Base-by-base conservation (phyloP, 2,113 vertebrate species). In the Hystrix brachyura region DNA sequence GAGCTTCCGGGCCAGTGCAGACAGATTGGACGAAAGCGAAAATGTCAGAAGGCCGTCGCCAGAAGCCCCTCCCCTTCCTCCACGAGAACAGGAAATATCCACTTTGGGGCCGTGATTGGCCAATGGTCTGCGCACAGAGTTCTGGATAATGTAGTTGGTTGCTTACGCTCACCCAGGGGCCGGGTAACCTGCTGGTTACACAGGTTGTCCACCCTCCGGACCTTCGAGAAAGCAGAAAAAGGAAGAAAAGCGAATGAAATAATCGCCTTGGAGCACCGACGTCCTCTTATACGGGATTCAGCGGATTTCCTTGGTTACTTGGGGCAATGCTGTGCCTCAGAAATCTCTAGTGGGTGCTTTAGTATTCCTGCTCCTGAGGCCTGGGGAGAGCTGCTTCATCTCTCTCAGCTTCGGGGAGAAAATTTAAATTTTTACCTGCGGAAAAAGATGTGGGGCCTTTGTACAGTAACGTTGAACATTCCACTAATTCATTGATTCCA, bases 1-100 rank as follows among this genome's bases (percentile, higher is more conserved):
- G 29, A 19, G 1, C 19, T 21, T 27, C 0, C 0, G 18, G 0
- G 11, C 65, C 71, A 0, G 4, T 0, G 3, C 0, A 0, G 7
- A 57, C 21, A 3, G 0, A 0, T 8, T 3, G 0, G 38, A 60
- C 74, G 1, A 53, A 1, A 4, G 46, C 2, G 0, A 29, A 71
- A 3, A 53, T 46, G 51, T 84, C 87, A 92, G 19, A 1, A 3
- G 1, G 0, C 6, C 13, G 46, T 1, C 53, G 8, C 55, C 72
- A 34, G 87, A 95, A 95, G 87, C 38, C 67, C 86, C 57, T 17
- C 92, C 86, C 18, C 48, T 0, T 29, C 0, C 46, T 0, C 46
- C 17, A 4, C 0, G 29, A 21, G 5, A 3, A 4, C 18, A 0
- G 79, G 87, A 65, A 48, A 43, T 43, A 65, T 25, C 65, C 29